These are phyloP conservation scores for Neodiprion pinetum DNA, from an alignment of 1,140 invertebrate genomes.

Conservation along the genomic window DNA sequence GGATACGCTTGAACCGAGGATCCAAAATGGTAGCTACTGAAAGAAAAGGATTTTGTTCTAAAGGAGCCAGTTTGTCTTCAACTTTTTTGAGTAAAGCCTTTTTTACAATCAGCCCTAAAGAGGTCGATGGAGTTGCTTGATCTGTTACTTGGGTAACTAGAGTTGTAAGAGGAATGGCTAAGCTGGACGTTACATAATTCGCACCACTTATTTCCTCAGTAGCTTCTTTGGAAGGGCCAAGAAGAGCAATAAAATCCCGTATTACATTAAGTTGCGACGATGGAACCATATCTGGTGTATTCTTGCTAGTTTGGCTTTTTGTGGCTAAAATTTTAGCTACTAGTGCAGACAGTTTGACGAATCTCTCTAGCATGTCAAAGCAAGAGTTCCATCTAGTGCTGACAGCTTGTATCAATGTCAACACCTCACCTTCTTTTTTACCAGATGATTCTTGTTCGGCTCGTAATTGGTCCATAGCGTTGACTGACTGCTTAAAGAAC, in stretches of 20 bases:
- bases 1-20: constrained; percentile 48
- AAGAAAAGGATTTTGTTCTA: constrained; percentile 38
- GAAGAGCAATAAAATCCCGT: constrained; percentile 39
- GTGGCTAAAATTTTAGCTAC: constrained; percentile 38
- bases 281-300: constrained; percentile 44
- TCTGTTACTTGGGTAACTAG: constrained; percentile 46
- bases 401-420: constrained; percentile 41
- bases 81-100: constrained; percentile 34
- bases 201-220: constrained; percentile 55
- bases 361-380: constrained; percentile 44
- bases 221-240: constrained; percentile 48
- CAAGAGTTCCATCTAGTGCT: constrained; percentile 49
- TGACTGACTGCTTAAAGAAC: constrained; percentile 24
- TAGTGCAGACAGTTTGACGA: constrained; percentile 18
- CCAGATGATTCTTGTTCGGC: constrained; percentile 27
- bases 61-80: constrained; percentile 39
- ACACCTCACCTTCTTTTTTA: constrained; percentile 27
- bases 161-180: constrained; percentile 52
- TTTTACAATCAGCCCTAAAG: constrained; percentile 33
- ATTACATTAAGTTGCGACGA: constrained; percentile 42
- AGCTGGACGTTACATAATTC: constrained; percentile 54
- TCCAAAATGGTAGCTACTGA: constrained; percentile 48
- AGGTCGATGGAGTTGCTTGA: constrained; percentile 31
- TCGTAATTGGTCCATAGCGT: constrained; percentile 22
- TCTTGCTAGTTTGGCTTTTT: constrained; percentile 43